Conservation (phyloP, 1,140 invertebrate species). For the Bactericera cockerelli region DNA sequence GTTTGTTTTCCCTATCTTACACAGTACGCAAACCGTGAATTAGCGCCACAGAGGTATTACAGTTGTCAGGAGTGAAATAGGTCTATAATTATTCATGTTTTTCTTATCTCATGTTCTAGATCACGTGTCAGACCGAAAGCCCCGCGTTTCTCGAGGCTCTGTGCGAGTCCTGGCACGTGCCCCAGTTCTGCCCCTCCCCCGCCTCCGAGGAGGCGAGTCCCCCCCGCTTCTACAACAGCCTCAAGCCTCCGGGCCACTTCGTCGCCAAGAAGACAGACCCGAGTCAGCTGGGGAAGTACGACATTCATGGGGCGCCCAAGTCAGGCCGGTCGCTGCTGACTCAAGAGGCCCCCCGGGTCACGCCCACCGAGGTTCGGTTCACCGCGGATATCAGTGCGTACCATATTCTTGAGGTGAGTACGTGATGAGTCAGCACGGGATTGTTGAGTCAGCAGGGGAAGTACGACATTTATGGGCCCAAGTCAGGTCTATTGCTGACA, state of each 20-base stretch:
- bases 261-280: not conserved
- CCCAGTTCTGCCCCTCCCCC: not conserved
- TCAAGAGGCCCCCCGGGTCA: not conserved
- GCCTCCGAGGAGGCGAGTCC: not conserved
- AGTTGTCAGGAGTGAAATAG: no score
- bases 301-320: not conserved
- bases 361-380: not conserved
- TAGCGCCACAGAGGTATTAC: no score
- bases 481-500: no score
- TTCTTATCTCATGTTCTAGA: no score
- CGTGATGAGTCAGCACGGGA: no score
- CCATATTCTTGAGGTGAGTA: not conserved
- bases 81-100: no score
- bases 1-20: no score
- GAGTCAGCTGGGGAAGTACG: not conserved
- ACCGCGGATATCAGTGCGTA: not conserved
- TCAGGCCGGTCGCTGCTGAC: not conserved
- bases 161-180: not conserved
- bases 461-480: no score
- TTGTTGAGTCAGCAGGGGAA: no score
- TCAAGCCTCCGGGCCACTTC: not conserved
- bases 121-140: not conserved
- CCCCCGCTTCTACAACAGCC: not conserved
- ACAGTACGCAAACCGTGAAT: no score
- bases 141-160: not conserved